Conservation (phyloP, 2,797 vertebrate species). For the Spinus olivaceus region DNA sequence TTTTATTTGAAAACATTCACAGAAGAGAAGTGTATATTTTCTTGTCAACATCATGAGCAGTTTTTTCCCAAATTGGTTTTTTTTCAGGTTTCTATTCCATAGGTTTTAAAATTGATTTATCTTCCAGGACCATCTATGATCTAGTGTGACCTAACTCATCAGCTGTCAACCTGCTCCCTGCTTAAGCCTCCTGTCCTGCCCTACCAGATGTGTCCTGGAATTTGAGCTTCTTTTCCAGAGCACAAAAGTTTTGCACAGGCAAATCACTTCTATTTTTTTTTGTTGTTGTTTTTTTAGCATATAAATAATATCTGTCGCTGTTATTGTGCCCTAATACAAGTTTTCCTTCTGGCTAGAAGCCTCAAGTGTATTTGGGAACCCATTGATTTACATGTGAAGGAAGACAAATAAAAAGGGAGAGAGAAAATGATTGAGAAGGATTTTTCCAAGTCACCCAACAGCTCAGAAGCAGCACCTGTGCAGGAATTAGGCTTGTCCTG, state of each 20-base stretch:
- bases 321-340: neutral
- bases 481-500: neutral
- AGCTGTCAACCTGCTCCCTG: neutral
- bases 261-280: rapidly evolving
- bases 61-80: neutral
- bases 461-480: neutral
- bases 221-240: neutral
- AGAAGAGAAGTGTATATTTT: neutral
- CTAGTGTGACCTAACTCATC: neutral
- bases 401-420: neutral
- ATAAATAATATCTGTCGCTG: neutral
- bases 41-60: neutral
- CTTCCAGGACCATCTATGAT: neutral
- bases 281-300: too few relatives aligned
- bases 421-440: neutral
- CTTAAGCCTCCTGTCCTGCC: neutral
- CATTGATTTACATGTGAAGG: neutral
- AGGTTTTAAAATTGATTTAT: neutral
- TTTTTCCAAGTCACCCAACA: neutral
- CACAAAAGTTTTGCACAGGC: neutral
- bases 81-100: neutral
- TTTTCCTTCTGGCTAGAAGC: neutral
- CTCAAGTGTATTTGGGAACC: neutral
- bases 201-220: neutral
- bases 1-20: neutral